These are phyloP conservation scores for Pelvicachromis taeniatus DNA, from an alignment of 2,113 vertebrate genomes.

Conservation along the genomic window DNA sequence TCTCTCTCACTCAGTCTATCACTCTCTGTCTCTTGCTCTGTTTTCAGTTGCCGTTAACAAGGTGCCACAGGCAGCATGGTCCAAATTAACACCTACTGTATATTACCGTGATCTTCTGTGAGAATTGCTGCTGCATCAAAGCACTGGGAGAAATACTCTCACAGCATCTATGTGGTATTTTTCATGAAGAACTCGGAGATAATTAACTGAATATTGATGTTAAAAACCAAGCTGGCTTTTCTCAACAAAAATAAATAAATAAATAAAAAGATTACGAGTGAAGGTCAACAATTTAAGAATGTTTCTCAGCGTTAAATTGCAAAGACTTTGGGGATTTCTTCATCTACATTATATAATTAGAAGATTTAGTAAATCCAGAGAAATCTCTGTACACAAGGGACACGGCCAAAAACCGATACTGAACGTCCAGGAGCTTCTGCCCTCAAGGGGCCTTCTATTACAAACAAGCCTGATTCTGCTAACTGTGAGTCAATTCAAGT, in stretches of 20 bases:
- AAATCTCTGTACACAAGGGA: background rate
- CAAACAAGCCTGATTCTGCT: background rate
- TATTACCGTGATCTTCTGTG: background rate
- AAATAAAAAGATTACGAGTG: background rate
- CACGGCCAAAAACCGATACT: background rate
- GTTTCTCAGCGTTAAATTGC: background rate
- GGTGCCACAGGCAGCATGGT: constrained; percentile 3
- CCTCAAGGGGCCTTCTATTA: background rate
- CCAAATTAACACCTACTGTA: constrained; percentile 12
- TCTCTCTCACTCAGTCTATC: background rate
- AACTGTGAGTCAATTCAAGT: background rate
- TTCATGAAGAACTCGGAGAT: background rate
- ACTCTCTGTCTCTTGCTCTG: background rate
- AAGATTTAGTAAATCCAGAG: background rate
- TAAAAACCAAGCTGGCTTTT: background rate
- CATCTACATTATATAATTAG: background rate
- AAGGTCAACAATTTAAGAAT: background rate
- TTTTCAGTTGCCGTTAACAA: constrained; percentile 2
- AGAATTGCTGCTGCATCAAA: background rate
- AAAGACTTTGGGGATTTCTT: background rate
- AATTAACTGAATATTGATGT: background rate
- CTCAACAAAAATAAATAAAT: background rate
- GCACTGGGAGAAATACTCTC: background rate
- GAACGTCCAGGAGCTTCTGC: background rate
- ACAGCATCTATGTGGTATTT: background rate